These are phyloP conservation scores for Athalia rosae DNA, from an alignment of 2,888 invertebrate genomes.

Conservation along the genomic window DNA sequence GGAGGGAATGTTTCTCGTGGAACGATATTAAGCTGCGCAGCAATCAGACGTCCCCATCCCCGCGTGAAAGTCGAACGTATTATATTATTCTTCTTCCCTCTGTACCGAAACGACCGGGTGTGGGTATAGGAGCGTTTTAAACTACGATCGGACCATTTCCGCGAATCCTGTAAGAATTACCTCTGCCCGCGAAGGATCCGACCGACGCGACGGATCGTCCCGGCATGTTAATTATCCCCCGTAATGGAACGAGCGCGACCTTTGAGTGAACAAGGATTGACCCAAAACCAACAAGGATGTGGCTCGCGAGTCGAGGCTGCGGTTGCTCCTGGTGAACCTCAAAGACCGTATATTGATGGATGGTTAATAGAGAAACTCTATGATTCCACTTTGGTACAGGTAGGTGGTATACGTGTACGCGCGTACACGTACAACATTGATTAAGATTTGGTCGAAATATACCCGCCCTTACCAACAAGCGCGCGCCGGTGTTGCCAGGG, in stretches of 20 bases:
- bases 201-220: background rate
- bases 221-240: slow-evolving; percentile 20
- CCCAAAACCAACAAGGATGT: slow-evolving; percentile 43
- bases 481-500: slow-evolving; percentile 31
- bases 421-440: slow-evolving; percentile 29
- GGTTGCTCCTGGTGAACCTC: slow-evolving; percentile 37
- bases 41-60: background rate
- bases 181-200: slow-evolving; percentile 16
- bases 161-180: slow-evolving; percentile 27
- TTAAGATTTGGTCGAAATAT: slow-evolving; percentile 33
- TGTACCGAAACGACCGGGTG: slow-evolving; percentile 12
- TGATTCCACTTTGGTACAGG: background rate
- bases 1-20: background rate
- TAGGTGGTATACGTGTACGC: background rate
- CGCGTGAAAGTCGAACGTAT: slow-evolving; percentile 25
- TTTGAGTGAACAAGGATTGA: slow-evolving; percentile 40
- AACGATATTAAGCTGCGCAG: slow-evolving; percentile 1
- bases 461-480: background rate
- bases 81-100: slow-evolving; percentile 29
- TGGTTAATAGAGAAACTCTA: slow-evolving; percentile 34
- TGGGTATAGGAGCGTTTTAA: slow-evolving; percentile 10
- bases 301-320: slow-evolving; percentile 23
- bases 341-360: slow-evolving; percentile 43
- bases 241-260: slow-evolving; percentile 21
- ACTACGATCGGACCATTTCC: slow-evolving; percentile 29